Base-by-base conservation (phyloP, 2,797 vertebrate species). In the Thaleichthys pacificus region DNA sequence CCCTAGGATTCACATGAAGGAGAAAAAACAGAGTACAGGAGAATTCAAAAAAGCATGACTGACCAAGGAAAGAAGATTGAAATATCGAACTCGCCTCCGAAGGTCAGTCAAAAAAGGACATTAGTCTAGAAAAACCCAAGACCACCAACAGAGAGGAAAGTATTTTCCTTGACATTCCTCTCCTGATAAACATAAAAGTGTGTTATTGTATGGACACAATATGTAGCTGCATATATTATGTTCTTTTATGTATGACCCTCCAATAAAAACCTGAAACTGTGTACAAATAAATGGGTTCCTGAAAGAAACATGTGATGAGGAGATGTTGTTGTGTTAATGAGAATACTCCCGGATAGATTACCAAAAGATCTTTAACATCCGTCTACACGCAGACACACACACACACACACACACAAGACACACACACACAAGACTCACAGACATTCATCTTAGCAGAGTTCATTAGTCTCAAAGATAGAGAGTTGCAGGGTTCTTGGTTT, bases 1-100 rank as follows among this genome's bases (percentile, higher is more conserved):
- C 74, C 90, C 90, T 91, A 88, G 77, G 87, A 81, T 85, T 91
- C 81, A 89, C 69, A 90, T 82, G 21, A 84, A 63, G 71, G 26
- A 14, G 38, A 58, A 32, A 67, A 47, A 67, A 58, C 58, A 70
- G 80, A 81, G 83, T 77, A 30, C 28, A 30, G 80, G 35, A 71
- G 68, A 84, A 82, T 86, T 75, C 86, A 77, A 86, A 89, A 86
- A 71, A 77, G 67, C 77, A 80, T 70, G 75, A 69, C 82, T 78
- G 68, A 81, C 35, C 79, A 74, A 76, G 73, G 32, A 63, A 76
- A 57, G 68, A 71, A 72, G 69, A 74, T 69, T 1, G 70, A 51
- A 58, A 62, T 56, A 47, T 77, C 73, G 62, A 72, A 77, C 81
- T 63, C 73, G 75, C 72, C 15, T 72, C 4, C 30, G 5, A 57